A percentile compares a stretch with the other conserved stretches of the same genome.
These are phyloP conservation scores for Circaetus gallicus DNA, from an alignment of 2,113 vertebrate species.

Conservation along the genomic window DNA sequence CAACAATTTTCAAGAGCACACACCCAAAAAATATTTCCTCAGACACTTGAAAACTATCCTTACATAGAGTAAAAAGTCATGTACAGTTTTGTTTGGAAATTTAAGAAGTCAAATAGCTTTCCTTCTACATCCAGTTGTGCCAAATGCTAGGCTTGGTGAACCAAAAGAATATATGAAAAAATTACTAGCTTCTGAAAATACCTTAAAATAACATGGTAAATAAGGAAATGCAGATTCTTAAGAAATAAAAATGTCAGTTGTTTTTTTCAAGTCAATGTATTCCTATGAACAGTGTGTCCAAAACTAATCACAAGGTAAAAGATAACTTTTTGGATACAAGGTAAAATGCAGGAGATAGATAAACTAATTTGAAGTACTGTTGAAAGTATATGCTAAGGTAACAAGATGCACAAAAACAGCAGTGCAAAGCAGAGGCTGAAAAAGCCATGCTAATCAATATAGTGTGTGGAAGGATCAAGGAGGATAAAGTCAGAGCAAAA, in stretches of 20 bases:
- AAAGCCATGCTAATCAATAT: neutral
- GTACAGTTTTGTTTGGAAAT: neutral
- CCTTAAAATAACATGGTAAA: neutral
- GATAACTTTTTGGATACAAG: neutral
- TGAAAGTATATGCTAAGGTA: neutral
- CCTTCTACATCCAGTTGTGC: neutral
- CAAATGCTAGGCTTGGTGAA: neutral
- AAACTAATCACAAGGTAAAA: neutral
- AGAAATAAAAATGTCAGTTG: neutral
- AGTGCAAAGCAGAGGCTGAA: neutral
- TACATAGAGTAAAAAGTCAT: neutral
- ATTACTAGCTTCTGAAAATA: neutral
- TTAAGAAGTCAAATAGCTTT: neutral
- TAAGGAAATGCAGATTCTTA: neutral
- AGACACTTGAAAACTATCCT: neutral
- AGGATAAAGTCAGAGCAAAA: constrained; percentile 25
- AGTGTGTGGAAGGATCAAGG: neutral
- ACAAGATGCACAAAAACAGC: neutral
- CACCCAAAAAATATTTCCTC: neutral
- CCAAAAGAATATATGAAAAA: neutral
- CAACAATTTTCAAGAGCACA: neutral
- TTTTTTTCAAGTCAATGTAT: neutral
- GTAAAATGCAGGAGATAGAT: neutral
- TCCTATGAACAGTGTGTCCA: neutral
- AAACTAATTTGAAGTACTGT: neutral